These are phyloP conservation scores for Chrysaora quinquecirrha DNA, from an alignment of 30 jellyfish, hydroid and myxozoan genomes.

Conservation along the genomic window DNA sequence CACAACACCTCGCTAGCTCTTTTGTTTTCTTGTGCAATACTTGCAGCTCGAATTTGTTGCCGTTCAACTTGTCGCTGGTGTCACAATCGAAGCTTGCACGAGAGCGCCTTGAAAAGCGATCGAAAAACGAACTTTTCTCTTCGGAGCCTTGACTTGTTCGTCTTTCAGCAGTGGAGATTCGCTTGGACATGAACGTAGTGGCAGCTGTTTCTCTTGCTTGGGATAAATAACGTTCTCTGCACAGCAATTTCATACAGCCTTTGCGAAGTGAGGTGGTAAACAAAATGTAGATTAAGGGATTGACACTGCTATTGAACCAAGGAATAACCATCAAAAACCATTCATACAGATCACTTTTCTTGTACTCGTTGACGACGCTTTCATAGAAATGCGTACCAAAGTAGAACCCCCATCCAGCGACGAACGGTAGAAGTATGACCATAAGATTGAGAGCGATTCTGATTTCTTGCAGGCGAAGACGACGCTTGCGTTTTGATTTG, in stretches of 20 bases:
- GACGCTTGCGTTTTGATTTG: constrained; percentile 10
- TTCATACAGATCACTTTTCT: constrained; percentile 37
- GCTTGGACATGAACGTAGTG: constrained; percentile 41
- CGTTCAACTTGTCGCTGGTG: neutral
- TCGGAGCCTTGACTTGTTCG: constrained; percentile 10
- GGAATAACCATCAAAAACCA: constrained; percentile 58
- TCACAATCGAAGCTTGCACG: neutral
- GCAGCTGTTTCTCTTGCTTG: constrained; percentile 42
- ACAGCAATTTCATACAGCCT: constrained; percentile 55
- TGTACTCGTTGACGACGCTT: neutral
- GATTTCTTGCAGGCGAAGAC: constrained; percentile 57
- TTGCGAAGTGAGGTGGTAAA: constrained; percentile 60
- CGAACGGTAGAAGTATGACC: constrained; percentile 66
- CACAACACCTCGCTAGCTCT: neutral
- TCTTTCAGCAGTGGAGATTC: constrained; percentile 33
- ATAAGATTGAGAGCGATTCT: constrained; percentile 46
- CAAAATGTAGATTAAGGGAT: constrained; percentile 57
- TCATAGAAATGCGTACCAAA: constrained; percentile 69
- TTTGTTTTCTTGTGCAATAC: neutral
- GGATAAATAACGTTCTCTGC: constrained; percentile 23
- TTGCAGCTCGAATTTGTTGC: neutral
- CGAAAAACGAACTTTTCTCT: neutral
- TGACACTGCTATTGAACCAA: constrained; percentile 67
- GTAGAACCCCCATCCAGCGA: constrained; percentile 76
- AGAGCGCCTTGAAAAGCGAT: too few species aligned